These are phyloP conservation scores for Chauna torquata DNA, from an alignment of 2,113 vertebrate species.

Conservation along the genomic window DNA sequence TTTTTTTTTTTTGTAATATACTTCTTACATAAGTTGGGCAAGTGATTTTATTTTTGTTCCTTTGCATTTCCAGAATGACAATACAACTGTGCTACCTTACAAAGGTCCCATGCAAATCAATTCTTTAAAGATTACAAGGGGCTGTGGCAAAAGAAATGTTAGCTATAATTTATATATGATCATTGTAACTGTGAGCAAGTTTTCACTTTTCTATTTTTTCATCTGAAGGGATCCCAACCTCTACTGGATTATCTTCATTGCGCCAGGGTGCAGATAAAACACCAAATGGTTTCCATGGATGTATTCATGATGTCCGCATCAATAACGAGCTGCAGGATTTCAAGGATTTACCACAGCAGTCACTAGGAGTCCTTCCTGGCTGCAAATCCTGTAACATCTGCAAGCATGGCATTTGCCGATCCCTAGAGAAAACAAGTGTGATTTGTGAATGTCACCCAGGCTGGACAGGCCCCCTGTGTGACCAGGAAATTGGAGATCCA, in stretches of 20 bases:
- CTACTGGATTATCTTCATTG: conserved; percentile 84
- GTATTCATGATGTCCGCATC: conserved; percentile 92
- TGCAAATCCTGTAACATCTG: conserved; percentile 95
- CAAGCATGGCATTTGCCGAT: conserved; percentile 87
- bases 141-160: not conserved
- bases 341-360: conserved; percentile 79
- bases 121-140: not conserved
- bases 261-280: conserved; percentile 87
- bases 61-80: not conserved
- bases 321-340: conserved; percentile 94
- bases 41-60: not conserved
- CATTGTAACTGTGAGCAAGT: not conserved
- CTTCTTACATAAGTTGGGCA: not conserved
- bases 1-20: not conserved
- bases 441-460: conserved; percentile 92
- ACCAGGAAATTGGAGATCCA: conserved; percentile 81
- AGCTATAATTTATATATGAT: not conserved
- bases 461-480: conserved; percentile 86
- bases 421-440: conserved; percentile 88
- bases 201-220: not conserved
- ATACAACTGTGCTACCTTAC: not conserved
- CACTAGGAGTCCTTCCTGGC: conserved; percentile 85
- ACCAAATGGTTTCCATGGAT: conserved; percentile 89
- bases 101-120: not conserved
- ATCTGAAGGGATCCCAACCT: conserved; percentile 86